Conservation (phyloP, 2,797 vertebrate genomes). For the Lepidocolaptes lacrymiger region DNA sequence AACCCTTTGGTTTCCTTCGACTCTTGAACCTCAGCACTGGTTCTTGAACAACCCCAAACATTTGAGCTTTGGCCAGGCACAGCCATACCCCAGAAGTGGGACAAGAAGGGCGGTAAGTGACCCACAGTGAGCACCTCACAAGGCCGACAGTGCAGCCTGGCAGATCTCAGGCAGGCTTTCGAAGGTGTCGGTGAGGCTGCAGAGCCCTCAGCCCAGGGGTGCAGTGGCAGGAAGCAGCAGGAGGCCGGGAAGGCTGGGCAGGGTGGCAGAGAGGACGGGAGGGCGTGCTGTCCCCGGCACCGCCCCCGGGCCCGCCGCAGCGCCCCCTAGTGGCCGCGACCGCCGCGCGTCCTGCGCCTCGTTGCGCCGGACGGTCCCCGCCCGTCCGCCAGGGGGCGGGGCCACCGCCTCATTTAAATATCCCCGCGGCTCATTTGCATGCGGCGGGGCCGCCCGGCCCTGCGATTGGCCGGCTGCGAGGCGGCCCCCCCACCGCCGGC, state of each 20-base stretch:
- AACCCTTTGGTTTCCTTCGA: background rate
- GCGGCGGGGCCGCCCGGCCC: background rate
- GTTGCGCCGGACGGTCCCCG: background rate
- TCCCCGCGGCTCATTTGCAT: constrained; percentile 72
- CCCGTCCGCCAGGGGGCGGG: constrained; percentile 51
- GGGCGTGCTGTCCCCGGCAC: background rate
- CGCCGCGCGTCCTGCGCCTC: fast-evolving
- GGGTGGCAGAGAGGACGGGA: fast-evolving
- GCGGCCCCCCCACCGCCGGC: background rate
- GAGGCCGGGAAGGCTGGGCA: too few relatives aligned
- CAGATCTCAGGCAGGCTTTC: background rate
- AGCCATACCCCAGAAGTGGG: background rate
- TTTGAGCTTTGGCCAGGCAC: background rate
- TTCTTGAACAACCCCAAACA: background rate
- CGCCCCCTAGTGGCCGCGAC: background rate
- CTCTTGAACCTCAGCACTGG: background rate
- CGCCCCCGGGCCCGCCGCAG: background rate
- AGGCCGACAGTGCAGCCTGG: fast-evolving
- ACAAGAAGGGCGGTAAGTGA: fast-evolving
- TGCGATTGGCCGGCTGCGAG: constrained; percentile 56
- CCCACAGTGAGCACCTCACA: fast-evolving
- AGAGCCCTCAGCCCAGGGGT: fast-evolving
- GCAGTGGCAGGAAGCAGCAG: fast-evolving
- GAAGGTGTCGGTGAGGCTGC: background rate
- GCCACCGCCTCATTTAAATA: constrained; percentile 73